Evolutionary conservation across 2,888 invertebrate species (phyloP).

Genomic region (Mimas tiliae): DNA sequence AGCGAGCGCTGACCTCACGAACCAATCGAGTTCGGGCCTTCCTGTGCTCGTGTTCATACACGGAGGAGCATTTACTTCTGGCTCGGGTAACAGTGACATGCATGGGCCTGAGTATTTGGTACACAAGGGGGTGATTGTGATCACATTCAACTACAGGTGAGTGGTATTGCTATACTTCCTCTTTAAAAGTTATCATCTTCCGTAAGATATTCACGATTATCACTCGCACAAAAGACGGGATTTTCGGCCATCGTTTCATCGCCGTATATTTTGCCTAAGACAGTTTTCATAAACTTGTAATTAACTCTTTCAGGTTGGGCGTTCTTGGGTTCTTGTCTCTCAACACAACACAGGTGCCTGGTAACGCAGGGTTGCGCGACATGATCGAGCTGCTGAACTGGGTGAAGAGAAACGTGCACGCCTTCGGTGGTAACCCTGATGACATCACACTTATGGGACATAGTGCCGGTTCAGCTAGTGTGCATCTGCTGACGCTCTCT

Average conservation of each 20-base stretch:
- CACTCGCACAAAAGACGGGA: too few species aligned
- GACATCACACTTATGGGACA: constrained; percentile 66
- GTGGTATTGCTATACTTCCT: background rate
- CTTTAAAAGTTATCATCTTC: too few species aligned
- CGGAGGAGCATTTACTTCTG: constrained; percentile 35
- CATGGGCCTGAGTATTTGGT: constrained; percentile 44
- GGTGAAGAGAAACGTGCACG: constrained; percentile 58
- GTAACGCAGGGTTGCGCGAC: constrained; percentile 68
- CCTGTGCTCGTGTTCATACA: constrained; percentile 36
- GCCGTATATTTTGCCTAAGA: too few species aligned
- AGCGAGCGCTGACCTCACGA: background rate
- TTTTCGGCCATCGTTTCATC: too few species aligned
- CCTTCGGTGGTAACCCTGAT: constrained; percentile 64
- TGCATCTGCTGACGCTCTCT: constrained; percentile 58
- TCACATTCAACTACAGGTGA: constrained; percentile 70
- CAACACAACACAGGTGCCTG: constrained; percentile 56
- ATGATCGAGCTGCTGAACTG: constrained; percentile 60
- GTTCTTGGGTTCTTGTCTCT: constrained; percentile 68
- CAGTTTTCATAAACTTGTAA: too few species aligned
- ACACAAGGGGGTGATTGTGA: constrained; percentile 51
- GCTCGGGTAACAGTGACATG: constrained; percentile 35
- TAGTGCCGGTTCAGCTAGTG: constrained; percentile 59
- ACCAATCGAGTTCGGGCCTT: background rate
- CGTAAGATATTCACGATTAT: too few species aligned
- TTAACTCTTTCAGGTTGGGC: constrained; percentile 49